Evolutionary conservation across 2,113 vertebrate genomes (phyloP).

Genomic region (Onychorhynchus coronatus): DNA sequence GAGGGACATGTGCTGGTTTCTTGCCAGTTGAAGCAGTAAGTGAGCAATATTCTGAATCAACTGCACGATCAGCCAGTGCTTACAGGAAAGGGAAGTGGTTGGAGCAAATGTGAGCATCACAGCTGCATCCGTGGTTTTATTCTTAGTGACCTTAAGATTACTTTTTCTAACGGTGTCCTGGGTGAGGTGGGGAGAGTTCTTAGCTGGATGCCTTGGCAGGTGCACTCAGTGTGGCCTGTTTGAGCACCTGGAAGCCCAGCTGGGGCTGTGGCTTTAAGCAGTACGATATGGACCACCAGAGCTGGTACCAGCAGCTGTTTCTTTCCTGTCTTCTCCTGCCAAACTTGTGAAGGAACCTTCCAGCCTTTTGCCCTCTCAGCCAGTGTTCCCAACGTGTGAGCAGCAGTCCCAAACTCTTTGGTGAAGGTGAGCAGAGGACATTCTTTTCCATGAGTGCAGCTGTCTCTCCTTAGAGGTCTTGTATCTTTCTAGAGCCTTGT

Average conservation of each 20-base stretch:
- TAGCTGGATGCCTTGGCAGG: not conserved
- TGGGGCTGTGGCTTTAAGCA: not conserved
- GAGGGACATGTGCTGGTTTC: not conserved
- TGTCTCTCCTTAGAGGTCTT: not conserved
- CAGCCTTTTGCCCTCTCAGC: not conserved
- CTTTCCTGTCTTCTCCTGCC: not conserved
- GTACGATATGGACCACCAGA: not conserved
- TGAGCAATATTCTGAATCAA: not conserved
- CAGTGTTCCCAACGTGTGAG: not conserved
- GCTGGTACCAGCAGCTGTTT: not conserved
- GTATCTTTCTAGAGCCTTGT: not conserved
- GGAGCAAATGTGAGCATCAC: not conserved
- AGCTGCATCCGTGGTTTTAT: conserved; percentile 27
- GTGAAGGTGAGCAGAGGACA: not conserved
- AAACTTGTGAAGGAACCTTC: not conserved
- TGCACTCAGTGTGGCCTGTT: not conserved
- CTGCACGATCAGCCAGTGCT: not conserved
- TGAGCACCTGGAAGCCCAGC: not conserved
- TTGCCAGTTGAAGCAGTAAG: not conserved
- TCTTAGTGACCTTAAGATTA: not conserved
- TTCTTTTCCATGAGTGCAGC: not conserved
- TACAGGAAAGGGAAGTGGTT: conserved; percentile 27
- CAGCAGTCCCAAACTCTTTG: not conserved
- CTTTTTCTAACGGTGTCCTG: not conserved
- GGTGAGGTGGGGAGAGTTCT: not conserved